Conservation (phyloP, 2,888 invertebrate species). For the Apotomis turbidana region DNA sequence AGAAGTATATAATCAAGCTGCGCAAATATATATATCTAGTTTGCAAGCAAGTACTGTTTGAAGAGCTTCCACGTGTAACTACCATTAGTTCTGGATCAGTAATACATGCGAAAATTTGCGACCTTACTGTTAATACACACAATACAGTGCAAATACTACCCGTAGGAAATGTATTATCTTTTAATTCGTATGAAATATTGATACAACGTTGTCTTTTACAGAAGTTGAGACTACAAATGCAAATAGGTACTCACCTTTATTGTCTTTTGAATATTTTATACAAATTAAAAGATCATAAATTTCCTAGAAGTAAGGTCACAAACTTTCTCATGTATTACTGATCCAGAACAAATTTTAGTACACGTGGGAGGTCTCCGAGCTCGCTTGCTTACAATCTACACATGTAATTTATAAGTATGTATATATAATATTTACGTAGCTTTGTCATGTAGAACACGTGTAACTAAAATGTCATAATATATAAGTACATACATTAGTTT, state of each 20-base stretch:
- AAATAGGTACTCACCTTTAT: too few relatives aligned
- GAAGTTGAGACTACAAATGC: too few relatives aligned
- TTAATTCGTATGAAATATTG: too few relatives aligned
- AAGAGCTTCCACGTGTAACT: conserved; percentile 14
- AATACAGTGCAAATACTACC: background rate
- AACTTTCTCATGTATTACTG: conserved; percentile 18
- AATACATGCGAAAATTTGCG: conserved; percentile 16
- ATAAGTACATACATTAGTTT: too few relatives aligned
- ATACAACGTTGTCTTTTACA: too few relatives aligned
- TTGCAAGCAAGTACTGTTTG: background rate
- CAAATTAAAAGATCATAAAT: background rate
- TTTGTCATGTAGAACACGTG: too few relatives aligned
- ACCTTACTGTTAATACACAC: conserved; percentile 9
- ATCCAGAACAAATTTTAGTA: conserved; percentile 4
- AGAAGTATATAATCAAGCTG: background rate
- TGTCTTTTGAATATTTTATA: too few relatives aligned
- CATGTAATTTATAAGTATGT: too few relatives aligned
- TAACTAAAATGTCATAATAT: too few relatives aligned
- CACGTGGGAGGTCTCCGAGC: too few relatives aligned
- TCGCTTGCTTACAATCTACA: too few relatives aligned
- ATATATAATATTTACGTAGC: too few relatives aligned
- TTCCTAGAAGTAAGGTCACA: conserved; percentile 2
- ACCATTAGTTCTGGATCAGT: conserved; percentile 15
- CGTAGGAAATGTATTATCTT: background rate
- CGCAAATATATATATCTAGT: background rate